Base-by-base conservation (phyloP, 2,113 vertebrate species). In the Tringa solitaria region DNA sequence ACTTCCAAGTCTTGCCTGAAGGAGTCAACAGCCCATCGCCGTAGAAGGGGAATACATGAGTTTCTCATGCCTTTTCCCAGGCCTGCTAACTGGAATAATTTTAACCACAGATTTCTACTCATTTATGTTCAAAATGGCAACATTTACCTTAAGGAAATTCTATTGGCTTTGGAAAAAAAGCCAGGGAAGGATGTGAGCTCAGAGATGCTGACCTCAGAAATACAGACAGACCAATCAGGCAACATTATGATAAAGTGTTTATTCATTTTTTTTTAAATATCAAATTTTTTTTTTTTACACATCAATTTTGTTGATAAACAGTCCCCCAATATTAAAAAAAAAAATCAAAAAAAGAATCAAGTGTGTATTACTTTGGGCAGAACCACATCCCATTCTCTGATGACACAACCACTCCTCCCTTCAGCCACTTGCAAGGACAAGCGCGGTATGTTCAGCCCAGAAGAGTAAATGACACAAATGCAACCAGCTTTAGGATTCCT, bases 401-500 rank as follows among this genome's bases (percentile, higher is more conserved):
- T 97, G 96, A 87, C 70, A 57, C 76, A 48, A 89, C 87, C 85
- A 26, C 80, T 61, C 78, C 90, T 93, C 92, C 67, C 78, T 81
- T 67, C 89, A 72, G 87, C 93, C 86, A 28, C 95, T 75, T 41
- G 37, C 14, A 32, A 90, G 87, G 76, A 57, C 67, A 80, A 88
- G 75, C 5, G 4, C 72, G 35, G 54, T 4, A 17, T 3, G 94
- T 87, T 96, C 96, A 93, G 96, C 95, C 97, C 94, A 93, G 67
- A 79, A 87, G 68, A 88, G 89, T 91, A 94, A 94, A 94, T 67
- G 91, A 96, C 96, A 97, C 87, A 87, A 91, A 97, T 13, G 33
- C 95, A 84, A 95, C 89, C 81, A 90, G 89, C 96, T 88, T 65
- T 93, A 96, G 97, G 97, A 96, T 97, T 97, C 98, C 98, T 98